phyloP scores from a whole-genome alignment of 2,113 vertebrate species.

The Chionis minor region DNA sequence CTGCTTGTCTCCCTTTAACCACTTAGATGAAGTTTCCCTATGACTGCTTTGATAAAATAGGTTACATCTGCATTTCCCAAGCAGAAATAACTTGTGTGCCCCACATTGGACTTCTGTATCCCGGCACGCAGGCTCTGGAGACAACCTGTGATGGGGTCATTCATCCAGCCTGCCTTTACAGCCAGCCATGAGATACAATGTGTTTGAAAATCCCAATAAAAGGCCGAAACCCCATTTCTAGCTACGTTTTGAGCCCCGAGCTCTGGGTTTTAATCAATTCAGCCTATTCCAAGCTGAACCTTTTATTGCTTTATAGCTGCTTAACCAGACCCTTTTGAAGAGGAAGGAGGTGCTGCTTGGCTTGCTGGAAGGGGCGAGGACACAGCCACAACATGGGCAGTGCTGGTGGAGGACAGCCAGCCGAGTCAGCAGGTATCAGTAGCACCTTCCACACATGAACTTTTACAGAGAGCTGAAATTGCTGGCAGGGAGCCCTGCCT shows the following conservation, averaged over 20 bases:
- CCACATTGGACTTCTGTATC: neutral
- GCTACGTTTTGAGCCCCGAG: neutral
- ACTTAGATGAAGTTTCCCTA: neutral
- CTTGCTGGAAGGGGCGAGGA: neutral
- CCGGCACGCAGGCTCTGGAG: neutral
- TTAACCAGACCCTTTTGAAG: neutral
- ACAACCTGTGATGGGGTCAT: fast-evolving
- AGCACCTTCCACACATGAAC: neutral
- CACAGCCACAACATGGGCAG: fast-evolving
- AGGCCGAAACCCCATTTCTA: neutral
- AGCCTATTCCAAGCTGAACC: neutral
- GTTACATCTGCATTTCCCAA: neutral
- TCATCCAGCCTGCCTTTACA: neutral
- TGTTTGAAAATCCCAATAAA: neutral
- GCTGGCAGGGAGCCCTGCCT: neutral
- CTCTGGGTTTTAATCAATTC: neutral
- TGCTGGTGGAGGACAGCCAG: neutral
- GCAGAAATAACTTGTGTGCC: neutral
- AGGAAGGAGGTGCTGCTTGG: neutral
- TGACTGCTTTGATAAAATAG: neutral
- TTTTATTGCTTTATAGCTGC: neutral
- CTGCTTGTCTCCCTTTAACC: neutral
- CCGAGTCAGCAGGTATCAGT: neutral
- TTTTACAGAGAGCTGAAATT: neutral
- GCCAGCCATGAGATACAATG: neutral